phyloP scores from a whole-genome alignment of 2,888 invertebrate genomes.

The Mesorhabditis sp. region DNA sequence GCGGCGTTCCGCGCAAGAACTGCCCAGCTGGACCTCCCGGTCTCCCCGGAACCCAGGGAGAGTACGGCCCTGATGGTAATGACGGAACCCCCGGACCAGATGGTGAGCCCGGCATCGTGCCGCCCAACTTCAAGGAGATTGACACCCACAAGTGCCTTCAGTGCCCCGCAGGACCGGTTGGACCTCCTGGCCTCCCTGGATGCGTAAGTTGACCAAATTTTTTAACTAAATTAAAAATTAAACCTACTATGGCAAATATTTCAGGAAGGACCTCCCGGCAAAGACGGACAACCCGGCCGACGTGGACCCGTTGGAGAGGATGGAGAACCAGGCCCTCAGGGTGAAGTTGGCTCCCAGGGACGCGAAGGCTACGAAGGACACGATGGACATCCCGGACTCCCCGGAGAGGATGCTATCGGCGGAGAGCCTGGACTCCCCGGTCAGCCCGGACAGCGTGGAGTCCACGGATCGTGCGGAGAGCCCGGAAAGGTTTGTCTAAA shows the following conservation, averaged over 20 bases:
- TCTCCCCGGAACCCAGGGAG: background rate
- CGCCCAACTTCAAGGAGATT: slow-evolving; percentile 1
- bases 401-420: background rate
- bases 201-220: background rate
- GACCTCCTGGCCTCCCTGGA: background rate
- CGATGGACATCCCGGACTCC: background rate
- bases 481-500: background rate
- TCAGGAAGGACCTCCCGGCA: slow-evolving; percentile 1
- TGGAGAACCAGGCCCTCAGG: background rate
- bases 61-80: background rate
- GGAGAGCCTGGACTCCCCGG: slow-evolving; percentile 3
- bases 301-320: slow-evolving; percentile 4
- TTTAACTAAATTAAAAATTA: background rate
- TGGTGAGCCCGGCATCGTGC: background rate
- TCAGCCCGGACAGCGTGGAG: background rate
- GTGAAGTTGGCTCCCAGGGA: background rate
- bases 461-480: background rate
- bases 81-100: background rate
- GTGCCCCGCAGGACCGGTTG: background rate
- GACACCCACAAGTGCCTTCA: background rate
- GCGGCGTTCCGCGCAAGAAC: background rate
- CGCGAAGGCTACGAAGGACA: background rate
- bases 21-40: slow-evolving; percentile 4
- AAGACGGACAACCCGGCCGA: slow-evolving; percentile 1
- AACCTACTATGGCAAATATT: slow-evolving; percentile 3